Evolutionary conservation across 2,113 vertebrate species (phyloP), one percentile per base, ranked within the genome.

Genomic region (Labeo rohita): DNA sequence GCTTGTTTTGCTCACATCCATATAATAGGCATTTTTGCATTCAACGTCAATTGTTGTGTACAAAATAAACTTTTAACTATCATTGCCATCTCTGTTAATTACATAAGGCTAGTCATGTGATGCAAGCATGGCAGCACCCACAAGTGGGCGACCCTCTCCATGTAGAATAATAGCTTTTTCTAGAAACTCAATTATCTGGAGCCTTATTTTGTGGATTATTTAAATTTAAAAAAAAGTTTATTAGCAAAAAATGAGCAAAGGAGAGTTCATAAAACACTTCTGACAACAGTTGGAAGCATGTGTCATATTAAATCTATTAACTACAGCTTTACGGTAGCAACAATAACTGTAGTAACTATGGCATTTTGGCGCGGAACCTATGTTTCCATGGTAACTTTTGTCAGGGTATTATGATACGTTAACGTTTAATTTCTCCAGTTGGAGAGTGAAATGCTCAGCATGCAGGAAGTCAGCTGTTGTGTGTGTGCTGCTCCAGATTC

Each of bases 381-480:
- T 12, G 45, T 49, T 70, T 12, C 28, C 47, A 39, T 83, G 28
- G 47, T n/a, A 52, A 54, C 23, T 12, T 80, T 49, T 34, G 12
- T 8, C 10, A 18, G 59, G 59, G 43, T 16, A 70, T 50, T 68
- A 52, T 52, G 28, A 36, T 15, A 3, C 9, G 61, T 66, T 39
- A 70, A 36, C 28, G 65, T 34, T 54, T 39, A n/a, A 52, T 83
- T 68, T 70, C 15, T 54, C 9, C 49, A 2, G 45, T 39, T 52
- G 56, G 39, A 39, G 66, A 56, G 50, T 80, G 85, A 74, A 74
- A 80, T 47, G 56, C 39, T 47, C 63, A 12, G 76, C 23, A 66
- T 72, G 65, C 80, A 83, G 80, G 80, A 83, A 83, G 80, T 83
- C 80, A 72, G 61, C 47, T 12, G 50, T 11, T 34, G 36, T 61